These are phyloP conservation scores for Naso thynnoides DNA, from an alignment of 2,797 vertebrate species.

Conservation along the genomic window DNA sequence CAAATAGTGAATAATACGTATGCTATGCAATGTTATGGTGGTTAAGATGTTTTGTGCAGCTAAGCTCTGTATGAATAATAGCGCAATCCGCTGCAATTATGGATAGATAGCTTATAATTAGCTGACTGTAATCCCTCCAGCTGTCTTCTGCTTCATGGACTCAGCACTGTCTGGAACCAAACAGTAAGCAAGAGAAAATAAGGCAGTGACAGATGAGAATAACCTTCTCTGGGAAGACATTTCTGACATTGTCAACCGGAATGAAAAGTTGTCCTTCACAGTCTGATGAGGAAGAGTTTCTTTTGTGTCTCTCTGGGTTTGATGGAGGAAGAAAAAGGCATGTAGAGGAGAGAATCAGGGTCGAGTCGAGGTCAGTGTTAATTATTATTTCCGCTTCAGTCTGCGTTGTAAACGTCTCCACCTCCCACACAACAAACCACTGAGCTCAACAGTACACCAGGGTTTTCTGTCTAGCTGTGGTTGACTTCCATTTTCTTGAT, in stretches of 20 bases:
- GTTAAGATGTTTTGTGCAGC: conserved; percentile 59
- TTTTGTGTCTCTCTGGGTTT: conserved; percentile 37
- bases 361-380: conserved; percentile 45
- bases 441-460: conserved; percentile 8
- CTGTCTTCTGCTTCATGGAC: conserved; percentile 58
- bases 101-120: conserved; percentile 76
- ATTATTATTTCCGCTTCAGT: conserved; percentile 43
- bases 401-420: conserved; percentile 24
- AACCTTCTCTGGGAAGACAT: conserved; percentile 44
- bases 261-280: conserved; percentile 55
- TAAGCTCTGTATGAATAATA: conserved; percentile 73
- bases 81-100: conserved; percentile 73
- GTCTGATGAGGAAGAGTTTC: conserved; percentile 15
- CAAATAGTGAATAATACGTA: conserved; percentile 65
- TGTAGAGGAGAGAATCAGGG: conserved; percentile 30
- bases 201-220: conserved; percentile 46
- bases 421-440: conserved; percentile 31
- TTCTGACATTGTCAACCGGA: conserved; percentile 41
- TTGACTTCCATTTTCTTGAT: conserved; percentile 60
- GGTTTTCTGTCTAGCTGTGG: conserved; percentile 32
- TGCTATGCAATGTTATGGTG: conserved; percentile 51
- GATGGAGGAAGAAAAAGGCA: conserved; percentile 7
- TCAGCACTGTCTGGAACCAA: conserved; percentile 62
- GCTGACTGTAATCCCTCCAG: conserved; percentile 72
- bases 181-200: conserved; percentile 53